Base-by-base conservation (phyloP, 2,797 vertebrate genomes). In the Sebastes cheni region DNA sequence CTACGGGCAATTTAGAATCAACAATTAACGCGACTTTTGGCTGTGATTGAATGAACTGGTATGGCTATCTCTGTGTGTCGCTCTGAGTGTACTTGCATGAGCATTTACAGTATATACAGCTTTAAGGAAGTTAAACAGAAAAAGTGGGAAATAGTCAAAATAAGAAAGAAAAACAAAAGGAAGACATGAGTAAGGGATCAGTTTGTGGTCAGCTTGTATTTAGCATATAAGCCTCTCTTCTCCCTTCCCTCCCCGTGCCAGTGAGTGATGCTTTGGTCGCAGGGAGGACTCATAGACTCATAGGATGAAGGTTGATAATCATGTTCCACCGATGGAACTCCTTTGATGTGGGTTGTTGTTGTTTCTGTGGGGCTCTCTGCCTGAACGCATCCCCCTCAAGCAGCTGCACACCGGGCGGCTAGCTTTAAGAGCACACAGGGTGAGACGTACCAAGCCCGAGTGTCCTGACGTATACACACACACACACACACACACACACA, bases 261-360 rank as follows among this genome's bases (percentile, higher is more conserved):
- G 55, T 86, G 85, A 91, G 86, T 81, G 80, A 90, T 89, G 85
- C 79, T 80, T 80, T 67, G 72, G 80, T 46, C 25, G 16, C 80
- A 84, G 86, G 90, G 91, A 87, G 86, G 90, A 89, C 81, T 86
- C 32, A 3, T 78, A 62, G 65, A 77, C 77, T 92, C 75, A 12
- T 13, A 77, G 87, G 82, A 89, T 90, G 72, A 90, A 86, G 86
- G 85, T 85, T 86, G 88, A 90, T 94, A 86, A 87, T 89, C 77
- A 72, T 89, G 88, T 90, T 91, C 79, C 83, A 84, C 73, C 58
- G 56, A 29, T 89, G 90, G 85, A 88, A 74, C 77, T 81, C 56
- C 88, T 95, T 95, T 95, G 91, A 95, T 94, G 93, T 93, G 82
- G 83, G 59, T 83, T 91, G 91, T 92, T 92, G 83, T 90, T 91